Conservation (phyloP, 92 coral and sea anemone species). For the Actinernus sp. region DNA sequence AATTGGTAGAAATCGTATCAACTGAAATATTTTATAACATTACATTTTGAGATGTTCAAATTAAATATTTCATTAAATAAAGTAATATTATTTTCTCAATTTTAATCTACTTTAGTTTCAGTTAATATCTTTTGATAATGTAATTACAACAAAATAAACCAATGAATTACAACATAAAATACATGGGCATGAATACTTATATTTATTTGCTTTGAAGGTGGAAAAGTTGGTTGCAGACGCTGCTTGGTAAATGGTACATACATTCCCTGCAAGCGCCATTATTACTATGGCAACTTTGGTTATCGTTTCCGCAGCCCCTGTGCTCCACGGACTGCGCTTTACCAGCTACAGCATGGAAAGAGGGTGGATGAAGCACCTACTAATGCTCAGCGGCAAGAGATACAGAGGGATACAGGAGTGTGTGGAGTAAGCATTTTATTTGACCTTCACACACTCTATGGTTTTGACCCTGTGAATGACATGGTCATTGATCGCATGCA, state of each 20-base stretch:
- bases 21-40: too few relatives aligned
- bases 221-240: conserved; percentile 52
- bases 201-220: conserved; percentile 14
- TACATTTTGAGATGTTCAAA: too few relatives aligned
- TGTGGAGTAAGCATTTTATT: conserved; percentile 74
- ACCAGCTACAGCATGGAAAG: conserved; percentile 55
- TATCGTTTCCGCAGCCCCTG: conserved; percentile 26
- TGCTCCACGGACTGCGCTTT: conserved; percentile 36
- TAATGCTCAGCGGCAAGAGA: conserved; percentile 18
- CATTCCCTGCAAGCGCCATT: conserved; percentile 36
- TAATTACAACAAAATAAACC: too few relatives aligned
- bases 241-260: conserved; percentile 40
- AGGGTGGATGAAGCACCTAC: conserved; percentile 58
- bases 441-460: conserved; percentile 47
- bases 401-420: conserved; percentile 69
- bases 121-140: too few relatives aligned
- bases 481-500: conserved; percentile 87
- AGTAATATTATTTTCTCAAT: too few relatives aligned
- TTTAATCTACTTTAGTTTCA: too few relatives aligned
- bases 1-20: too few relatives aligned
- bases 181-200: too few relatives aligned
- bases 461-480: conserved; percentile 73
- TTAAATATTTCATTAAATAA: too few relatives aligned
- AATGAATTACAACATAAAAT: too few relatives aligned
- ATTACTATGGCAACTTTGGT: conserved; percentile 53